Evolutionary conservation across 2,797 vertebrate genomes (phyloP), one percentile per base, ranked within the genome.

Genomic region (Kryptolebias ocellatus): DNA sequence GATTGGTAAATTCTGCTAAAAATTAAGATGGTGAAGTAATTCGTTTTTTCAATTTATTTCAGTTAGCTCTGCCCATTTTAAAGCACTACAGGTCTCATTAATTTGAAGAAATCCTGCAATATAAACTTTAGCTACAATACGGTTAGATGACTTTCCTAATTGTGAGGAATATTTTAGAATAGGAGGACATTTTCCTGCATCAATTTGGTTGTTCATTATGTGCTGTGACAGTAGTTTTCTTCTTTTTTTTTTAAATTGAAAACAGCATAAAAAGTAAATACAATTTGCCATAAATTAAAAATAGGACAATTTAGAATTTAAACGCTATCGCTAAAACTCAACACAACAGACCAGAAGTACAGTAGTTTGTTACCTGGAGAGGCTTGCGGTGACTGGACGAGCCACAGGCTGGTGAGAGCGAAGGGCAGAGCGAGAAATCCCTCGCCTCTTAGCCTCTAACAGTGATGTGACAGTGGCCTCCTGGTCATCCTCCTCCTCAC

Each of bases 331-430:
- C 47, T 10, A 34, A 52, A 49, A 29, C 16, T 31, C 0, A 27
- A 63, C 17, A 0, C 0, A 18, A 11, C 0, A 34, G 15, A 37
- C 9, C 4, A 60, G 4, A 10, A 3, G 1, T 46, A 46, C 55
- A 60, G 18, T 17, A 5, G 7, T 15, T 8, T 28, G 24, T 76
- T 93, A 99, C 98, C 97, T 95, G 81, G 96, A 93, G 50, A 96
- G 86, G 56, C 95, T 94, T 64, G 95, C 80, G 59, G 95, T 90
- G 75, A 99, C 47, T 0, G 98, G 98, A 84, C 97, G 93, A 63
- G 98, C 98, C 66, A 99, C 98, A 0, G 98, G 98, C 79, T 95
- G 96, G 84, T 99, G 98, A 37, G 98, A 99, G 20, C 95, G 95
- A 77, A 98, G 90, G 0, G 98, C 98, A 1, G 97, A 99, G 69